Percentiles rank a stretch among this genome's conserved stretches.
Evolutionary conservation across 2,797 vertebrate species (phyloP).

Genomic region (Clarias fuscus): DNA sequence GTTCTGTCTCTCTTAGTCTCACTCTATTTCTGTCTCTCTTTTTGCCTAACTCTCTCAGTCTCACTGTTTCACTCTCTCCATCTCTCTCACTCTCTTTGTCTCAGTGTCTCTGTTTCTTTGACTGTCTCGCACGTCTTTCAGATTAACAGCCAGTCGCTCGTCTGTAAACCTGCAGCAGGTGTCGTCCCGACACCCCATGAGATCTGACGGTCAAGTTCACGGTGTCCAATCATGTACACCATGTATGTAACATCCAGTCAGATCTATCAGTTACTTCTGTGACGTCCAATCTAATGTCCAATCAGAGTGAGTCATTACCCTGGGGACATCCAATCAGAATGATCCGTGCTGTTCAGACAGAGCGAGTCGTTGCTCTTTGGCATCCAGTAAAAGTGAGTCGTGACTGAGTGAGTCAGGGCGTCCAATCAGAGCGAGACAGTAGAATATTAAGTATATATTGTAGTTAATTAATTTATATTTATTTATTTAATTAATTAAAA

Average conservation of each 20-base stretch:
- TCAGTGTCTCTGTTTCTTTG: neutral
- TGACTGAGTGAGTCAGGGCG: too few species aligned
- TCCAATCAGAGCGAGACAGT: neutral
- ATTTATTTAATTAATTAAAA: too few species aligned
- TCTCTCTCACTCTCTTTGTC: too few species aligned
- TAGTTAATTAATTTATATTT: too few species aligned
- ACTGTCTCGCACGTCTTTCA: neutral
- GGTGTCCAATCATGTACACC: neutral
- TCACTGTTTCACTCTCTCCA: too few species aligned
- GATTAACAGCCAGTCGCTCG: neutral
- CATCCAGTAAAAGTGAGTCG: too few species aligned
- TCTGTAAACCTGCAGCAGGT: neutral
- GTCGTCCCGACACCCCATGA: neutral
- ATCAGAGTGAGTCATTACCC: neutral
- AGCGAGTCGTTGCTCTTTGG: too few species aligned
- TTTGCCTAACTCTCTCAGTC: too few species aligned
- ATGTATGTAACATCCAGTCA: neutral
- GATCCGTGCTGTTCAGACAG: neutral
- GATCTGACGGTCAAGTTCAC: neutral
- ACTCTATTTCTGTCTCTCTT: neutral
- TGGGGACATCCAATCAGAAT: neutral
- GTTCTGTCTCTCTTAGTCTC: neutral
- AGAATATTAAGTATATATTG: too few species aligned
- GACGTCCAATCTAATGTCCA: neutral
- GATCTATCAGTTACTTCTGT: neutral